phyloP scores from a whole-genome alignment of 2,888 invertebrate species.

The Agonopterix subpropinquella region DNA sequence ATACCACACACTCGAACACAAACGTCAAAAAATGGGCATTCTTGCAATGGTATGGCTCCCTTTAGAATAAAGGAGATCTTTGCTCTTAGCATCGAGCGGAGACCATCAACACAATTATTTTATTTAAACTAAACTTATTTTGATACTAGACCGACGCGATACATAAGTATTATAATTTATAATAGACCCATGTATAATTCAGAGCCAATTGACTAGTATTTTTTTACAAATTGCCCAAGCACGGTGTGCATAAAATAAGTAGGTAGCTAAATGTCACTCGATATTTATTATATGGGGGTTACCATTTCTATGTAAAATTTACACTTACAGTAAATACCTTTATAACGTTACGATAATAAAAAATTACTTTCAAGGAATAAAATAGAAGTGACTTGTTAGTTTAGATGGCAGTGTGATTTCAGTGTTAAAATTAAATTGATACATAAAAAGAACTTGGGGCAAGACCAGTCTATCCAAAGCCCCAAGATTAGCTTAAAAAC shows the following conservation, averaged over 20 bases:
- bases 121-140: too few relatives aligned
- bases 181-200: too few relatives aligned
- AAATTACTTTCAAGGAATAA: conserved; percentile 25
- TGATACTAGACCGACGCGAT: too few relatives aligned
- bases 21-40: too few relatives aligned
- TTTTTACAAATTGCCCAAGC: conserved; percentile 26
- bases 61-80: too few relatives aligned
- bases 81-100: too few relatives aligned
- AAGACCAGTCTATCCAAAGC: background rate
- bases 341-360: conserved; percentile 22
- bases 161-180: too few relatives aligned
- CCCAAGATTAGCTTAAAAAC: background rate
- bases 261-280: conserved; percentile 31
- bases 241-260: conserved; percentile 37
- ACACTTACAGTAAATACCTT: conserved; percentile 48
- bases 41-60: too few relatives aligned
- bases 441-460: background rate
- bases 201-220: conserved; percentile 1
- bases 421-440: conserved; percentile 6
- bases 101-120: too few relatives aligned
- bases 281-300: conserved; percentile 28
- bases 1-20: too few relatives aligned
- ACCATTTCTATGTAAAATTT: conserved; percentile 41
- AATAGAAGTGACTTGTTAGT: conserved; percentile 20
- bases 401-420: conserved; percentile 31